These are phyloP conservation scores for Schizotus pectinicornis DNA, from an alignment of 2,888 invertebrate species.

Conservation along the genomic window DNA sequence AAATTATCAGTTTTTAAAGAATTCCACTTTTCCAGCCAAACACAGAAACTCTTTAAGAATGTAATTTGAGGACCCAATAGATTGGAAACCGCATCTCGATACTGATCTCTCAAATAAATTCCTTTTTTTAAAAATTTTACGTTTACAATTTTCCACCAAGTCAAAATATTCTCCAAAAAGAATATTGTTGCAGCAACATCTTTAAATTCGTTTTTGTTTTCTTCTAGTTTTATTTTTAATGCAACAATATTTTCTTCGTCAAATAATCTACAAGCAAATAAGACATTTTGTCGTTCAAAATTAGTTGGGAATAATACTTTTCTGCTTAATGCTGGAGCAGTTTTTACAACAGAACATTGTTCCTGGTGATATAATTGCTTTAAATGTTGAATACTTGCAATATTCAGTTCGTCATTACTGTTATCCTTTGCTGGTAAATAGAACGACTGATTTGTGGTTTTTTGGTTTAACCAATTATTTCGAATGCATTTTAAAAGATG, in stretches of 20 bases:
- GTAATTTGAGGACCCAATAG: not conserved
- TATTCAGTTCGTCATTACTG: not conserved
- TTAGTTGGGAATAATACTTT: constrained; percentile 1
- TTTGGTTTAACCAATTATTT: constrained; percentile 1
- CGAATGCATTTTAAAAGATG: not conserved
- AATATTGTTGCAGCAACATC: not conserved
- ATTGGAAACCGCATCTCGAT: not conserved
- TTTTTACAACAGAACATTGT: not conserved
- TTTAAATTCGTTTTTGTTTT: not conserved
- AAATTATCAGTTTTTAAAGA: not conserved
- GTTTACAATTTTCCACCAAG: not conserved
- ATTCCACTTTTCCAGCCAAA: not conserved
- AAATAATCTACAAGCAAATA: not conserved
- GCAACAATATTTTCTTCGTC: not conserved
- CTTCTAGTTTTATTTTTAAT: not conserved
- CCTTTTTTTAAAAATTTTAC: not conserved
- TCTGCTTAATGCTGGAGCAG: not conserved
- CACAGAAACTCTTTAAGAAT: not conserved
- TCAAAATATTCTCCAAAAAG: not conserved
- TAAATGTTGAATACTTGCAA: not conserved
- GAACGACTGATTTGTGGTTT: not conserved
- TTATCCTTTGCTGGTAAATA: not conserved
- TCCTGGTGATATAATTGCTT: not conserved
- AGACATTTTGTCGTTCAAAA: not conserved
- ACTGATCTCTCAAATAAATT: not conserved